Conservation (phyloP, 2,888 invertebrate genomes). For the Pilophorus perplexus region DNA sequence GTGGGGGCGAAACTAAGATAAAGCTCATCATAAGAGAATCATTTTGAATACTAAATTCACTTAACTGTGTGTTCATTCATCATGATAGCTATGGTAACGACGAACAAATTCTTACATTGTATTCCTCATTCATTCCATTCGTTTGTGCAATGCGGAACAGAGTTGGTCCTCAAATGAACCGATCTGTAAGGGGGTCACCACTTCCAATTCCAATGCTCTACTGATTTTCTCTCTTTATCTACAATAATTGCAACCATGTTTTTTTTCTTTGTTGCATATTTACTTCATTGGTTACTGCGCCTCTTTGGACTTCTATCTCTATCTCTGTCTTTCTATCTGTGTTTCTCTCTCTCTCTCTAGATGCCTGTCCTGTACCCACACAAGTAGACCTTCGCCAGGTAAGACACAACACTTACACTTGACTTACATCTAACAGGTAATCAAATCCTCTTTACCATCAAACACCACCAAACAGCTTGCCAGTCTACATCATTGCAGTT, state of each 20-base stretch:
- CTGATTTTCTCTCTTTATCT: slow-evolving; percentile 31
- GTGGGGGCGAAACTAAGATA: too few species aligned
- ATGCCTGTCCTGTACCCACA: slow-evolving; percentile 50
- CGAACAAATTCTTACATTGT: too few species aligned
- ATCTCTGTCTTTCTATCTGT: slow-evolving; percentile 50
- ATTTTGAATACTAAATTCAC: too few species aligned
- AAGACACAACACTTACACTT: slow-evolving; percentile 48
- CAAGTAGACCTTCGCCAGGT: slow-evolving; percentile 50
- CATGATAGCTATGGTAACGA: too few species aligned
- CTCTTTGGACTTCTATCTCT: slow-evolving; percentile 45
- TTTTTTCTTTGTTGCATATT: slow-evolving; percentile 35
- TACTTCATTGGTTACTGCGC: slow-evolving; percentile 41
- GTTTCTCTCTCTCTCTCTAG: slow-evolving; percentile 50
- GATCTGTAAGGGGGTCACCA: too few species aligned
- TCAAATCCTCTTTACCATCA: slow-evolving; percentile 41
- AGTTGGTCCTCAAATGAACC: too few species aligned
- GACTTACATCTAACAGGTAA: slow-evolving; percentile 47
- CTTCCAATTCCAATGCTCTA: too few species aligned
- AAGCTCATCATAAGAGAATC: too few species aligned
- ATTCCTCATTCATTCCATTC: too few species aligned
- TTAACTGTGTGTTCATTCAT: too few species aligned
- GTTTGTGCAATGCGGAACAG: too few species aligned
- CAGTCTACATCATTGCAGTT: slow-evolving; percentile 37
- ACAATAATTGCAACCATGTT: slow-evolving; percentile 37
- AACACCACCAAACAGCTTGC: slow-evolving; percentile 44